Conservation (phyloP, 2,888 invertebrate species). For the Caenorhabditis plicata region DNA sequence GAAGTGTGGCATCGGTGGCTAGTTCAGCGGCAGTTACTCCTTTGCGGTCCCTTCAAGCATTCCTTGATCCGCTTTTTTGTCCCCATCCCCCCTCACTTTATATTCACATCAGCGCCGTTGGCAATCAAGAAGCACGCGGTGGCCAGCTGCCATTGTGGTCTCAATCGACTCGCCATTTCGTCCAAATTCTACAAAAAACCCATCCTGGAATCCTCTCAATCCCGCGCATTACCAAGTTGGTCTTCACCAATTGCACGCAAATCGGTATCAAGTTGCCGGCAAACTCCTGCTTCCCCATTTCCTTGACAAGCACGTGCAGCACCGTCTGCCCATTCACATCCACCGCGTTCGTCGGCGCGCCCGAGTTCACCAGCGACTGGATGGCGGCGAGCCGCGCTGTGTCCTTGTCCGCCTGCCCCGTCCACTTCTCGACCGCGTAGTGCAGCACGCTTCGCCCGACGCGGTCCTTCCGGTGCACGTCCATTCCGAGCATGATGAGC, state of each 20-base stretch:
- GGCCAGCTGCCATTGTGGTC: slow-evolving; percentile 46
- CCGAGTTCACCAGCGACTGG: slow-evolving; percentile 32
- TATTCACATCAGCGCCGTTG: slow-evolving; percentile 38
- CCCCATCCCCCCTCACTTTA: slow-evolving; percentile 15
- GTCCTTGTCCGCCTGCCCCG: slow-evolving; percentile 35
- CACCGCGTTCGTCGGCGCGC: slow-evolving; percentile 23
- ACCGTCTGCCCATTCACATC: slow-evolving; percentile 34
- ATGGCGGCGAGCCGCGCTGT: slow-evolving; percentile 33
- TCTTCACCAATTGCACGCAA: slow-evolving; percentile 18
- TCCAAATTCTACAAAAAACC: slow-evolving; percentile 29
- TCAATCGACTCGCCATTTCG: slow-evolving; percentile 38
- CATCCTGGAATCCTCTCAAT: background rate
- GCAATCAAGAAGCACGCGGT: slow-evolving; percentile 33
- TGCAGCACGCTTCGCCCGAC: slow-evolving; percentile 37
- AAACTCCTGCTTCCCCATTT: slow-evolving; percentile 11
- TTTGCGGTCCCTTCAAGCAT: slow-evolving; percentile 24
- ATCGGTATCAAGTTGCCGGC: slow-evolving; percentile 11
- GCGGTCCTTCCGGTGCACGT: slow-evolving; percentile 24
- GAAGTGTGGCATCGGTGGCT: slow-evolving; percentile 16
- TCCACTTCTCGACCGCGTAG: slow-evolving; percentile 39
- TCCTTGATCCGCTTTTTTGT: too few species aligned
- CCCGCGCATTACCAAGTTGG: slow-evolving; percentile 9
- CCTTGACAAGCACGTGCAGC: slow-evolving; percentile 5
- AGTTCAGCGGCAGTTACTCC: slow-evolving; percentile 25
- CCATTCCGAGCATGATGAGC: slow-evolving; percentile 25